Conservation (phyloP, 2,888 invertebrate species). For the Stenodera caucasica region DNA sequence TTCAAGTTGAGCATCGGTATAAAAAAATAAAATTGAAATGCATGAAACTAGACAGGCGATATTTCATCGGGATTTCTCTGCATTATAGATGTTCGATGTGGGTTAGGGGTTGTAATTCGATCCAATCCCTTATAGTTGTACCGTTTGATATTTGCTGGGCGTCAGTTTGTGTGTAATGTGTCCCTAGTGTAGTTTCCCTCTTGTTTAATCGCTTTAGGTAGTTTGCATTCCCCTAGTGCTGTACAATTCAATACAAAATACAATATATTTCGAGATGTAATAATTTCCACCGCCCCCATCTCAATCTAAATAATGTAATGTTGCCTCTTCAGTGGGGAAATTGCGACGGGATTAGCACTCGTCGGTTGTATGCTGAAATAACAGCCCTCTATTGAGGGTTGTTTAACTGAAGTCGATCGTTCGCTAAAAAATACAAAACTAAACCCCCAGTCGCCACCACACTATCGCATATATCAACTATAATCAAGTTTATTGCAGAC, state of each 20-base stretch:
- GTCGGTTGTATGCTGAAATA: not conserved
- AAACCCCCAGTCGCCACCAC: not conserved
- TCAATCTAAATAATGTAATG: constrained; percentile 4
- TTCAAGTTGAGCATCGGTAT: not conserved
- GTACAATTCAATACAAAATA: not conserved
- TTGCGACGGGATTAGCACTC: constrained; percentile 1
- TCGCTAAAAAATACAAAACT: not conserved
- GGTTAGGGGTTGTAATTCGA: not conserved
- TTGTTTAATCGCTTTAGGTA: constrained; percentile 5
- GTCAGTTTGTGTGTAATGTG: not conserved
- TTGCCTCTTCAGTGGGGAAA: not conserved
- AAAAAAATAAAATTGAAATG: not conserved
- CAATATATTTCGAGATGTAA: not conserved
- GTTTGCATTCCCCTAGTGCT: not conserved
- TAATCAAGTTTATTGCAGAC: constrained; percentile 2
- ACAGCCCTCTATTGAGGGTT: not conserved
- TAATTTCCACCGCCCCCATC: constrained; percentile 3
- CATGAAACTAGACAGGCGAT: not conserved
- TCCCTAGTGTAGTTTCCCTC: constrained; percentile 1
- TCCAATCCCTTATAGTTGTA: not conserved
- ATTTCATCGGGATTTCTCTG: not conserved
- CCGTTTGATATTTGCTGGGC: constrained; percentile 5
- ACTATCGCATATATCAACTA: constrained; percentile 1
- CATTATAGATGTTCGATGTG: not conserved
- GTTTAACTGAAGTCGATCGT: not conserved